Conservation (phyloP, 2,113 vertebrate species). For the Chaetodon trifascialis region DNA sequence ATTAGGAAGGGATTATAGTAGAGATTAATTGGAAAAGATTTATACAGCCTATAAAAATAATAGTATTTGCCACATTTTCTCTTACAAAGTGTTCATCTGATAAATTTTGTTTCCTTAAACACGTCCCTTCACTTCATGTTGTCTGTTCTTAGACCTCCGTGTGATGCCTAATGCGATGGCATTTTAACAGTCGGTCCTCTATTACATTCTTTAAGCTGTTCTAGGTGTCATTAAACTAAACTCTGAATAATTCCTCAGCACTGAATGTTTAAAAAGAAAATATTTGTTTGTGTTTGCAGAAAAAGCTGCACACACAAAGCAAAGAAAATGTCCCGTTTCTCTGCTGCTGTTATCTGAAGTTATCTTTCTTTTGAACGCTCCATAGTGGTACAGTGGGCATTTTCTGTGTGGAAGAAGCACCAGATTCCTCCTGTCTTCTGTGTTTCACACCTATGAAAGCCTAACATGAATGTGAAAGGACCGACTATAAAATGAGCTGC, state of each 20-base stretch:
- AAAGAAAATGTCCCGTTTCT: not conserved
- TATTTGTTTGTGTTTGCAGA: not conserved
- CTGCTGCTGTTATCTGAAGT: not conserved
- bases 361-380: not conserved
- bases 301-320: not conserved
- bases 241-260: not conserved
- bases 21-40: not conserved
- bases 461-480: slow-evolving; percentile 43
- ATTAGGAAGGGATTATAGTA: not conserved
- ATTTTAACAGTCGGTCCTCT: slow-evolving; percentile 78
- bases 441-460: not conserved
- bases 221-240: not conserved
- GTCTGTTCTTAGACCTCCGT: slow-evolving; percentile 37
- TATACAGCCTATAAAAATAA: not conserved
- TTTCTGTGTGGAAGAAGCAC: not conserved
- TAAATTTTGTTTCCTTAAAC: slow-evolving; percentile 44
- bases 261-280: slow-evolving; percentile 2
- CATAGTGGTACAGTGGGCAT: not conserved
- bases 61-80: not conserved
- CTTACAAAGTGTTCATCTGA: slow-evolving; percentile 11
- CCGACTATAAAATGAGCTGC: slow-evolving; percentile 76
- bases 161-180: slow-evolving; percentile 52
- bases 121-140: slow-evolving; percentile 56
- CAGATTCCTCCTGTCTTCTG: not conserved
- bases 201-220: slow-evolving; percentile 22